A percentile compares a stretch with the other conserved stretches of the same genome.
Evolutionary conservation across 2,888 invertebrate genomes (phyloP).

Genomic region (Netelia melanura): DNA sequence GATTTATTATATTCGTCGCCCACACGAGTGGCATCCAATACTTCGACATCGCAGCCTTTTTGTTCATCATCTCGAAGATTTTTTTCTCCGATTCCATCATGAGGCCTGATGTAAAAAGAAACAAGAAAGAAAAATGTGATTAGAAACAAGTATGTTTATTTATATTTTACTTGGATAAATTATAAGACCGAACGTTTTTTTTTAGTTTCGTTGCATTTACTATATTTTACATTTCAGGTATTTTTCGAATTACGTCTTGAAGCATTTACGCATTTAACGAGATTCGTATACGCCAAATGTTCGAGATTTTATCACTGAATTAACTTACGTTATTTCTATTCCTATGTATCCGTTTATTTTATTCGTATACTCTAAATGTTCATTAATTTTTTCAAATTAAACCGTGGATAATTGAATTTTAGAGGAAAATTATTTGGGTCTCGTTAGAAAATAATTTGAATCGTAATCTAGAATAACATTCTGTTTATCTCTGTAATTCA

Average conservation of each 20-base stretch:
- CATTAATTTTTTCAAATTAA: neutral
- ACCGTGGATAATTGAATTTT: too few relatives aligned
- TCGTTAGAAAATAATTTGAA: neutral
- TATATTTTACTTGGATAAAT: neutral
- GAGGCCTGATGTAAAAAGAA: conserved; percentile 87
- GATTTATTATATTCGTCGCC: conserved; percentile 96
- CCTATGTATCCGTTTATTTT: neutral
- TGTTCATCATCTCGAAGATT: conserved; percentile 95
- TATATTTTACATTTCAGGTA: neutral
- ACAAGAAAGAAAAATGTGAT: neutral
- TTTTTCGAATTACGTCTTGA: neutral
- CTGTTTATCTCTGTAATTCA: neutral
- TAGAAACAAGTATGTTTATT: neutral
- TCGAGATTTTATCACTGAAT: neutral
- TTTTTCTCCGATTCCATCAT: conserved; percentile 97
- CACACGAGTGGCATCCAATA: conserved; percentile 98
- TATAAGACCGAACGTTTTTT: neutral
- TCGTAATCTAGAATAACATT: neutral
- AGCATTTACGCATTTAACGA: neutral
- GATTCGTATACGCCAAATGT: neutral
- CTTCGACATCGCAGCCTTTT: conserved; percentile 95
- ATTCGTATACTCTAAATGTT: neutral
- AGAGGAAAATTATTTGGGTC: neutral
- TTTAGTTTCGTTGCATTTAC: neutral
- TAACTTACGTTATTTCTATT: neutral